A percentile compares a stretch with the other conserved stretches of the same genome.
Conservation (phyloP, 2,797 vertebrate genomes). For the Lycodopsis pacificus region DNA sequence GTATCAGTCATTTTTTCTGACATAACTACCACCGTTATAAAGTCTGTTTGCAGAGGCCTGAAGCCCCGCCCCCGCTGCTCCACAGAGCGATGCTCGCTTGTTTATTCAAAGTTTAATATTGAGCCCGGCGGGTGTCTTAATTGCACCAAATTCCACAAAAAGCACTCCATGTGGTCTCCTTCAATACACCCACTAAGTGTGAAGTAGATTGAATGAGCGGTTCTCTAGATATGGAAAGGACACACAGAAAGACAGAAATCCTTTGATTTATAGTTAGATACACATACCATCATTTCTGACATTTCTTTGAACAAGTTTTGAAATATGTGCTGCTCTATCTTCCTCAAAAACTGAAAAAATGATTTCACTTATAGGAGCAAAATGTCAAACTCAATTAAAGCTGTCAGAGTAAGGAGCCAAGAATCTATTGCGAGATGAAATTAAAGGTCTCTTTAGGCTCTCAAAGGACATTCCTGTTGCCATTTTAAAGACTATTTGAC, state of each 20-base stretch:
- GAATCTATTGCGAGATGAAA: slow-evolving; percentile 35
- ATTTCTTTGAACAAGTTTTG: background rate
- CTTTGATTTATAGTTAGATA: background rate
- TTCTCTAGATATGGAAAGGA: background rate
- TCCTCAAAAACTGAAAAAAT: background rate
- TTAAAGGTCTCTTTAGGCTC: slow-evolving; percentile 24
- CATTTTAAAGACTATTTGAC: slow-evolving; percentile 10
- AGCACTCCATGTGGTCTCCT: too few relatives aligned
- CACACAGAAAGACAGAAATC: background rate
- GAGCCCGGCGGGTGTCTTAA: background rate
- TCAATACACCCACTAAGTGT: background rate
- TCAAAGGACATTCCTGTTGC: slow-evolving; percentile 1
- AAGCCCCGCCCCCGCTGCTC: too few relatives aligned
- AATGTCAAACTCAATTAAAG: slow-evolving; percentile 50
- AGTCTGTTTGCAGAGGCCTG: too few relatives aligned
- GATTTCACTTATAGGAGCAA: background rate
- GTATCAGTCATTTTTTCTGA: too few relatives aligned
- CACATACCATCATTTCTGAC: background rate
- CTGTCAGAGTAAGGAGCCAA: background rate
- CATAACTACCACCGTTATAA: too few relatives aligned
- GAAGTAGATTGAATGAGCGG: background rate
- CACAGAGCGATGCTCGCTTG: too few relatives aligned
- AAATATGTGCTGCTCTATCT: background rate
- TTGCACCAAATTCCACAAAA: background rate
- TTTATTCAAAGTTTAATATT: too few relatives aligned